Conservation (phyloP, 2,113 vertebrate genomes). For the Pristiophorus japonicus region DNA sequence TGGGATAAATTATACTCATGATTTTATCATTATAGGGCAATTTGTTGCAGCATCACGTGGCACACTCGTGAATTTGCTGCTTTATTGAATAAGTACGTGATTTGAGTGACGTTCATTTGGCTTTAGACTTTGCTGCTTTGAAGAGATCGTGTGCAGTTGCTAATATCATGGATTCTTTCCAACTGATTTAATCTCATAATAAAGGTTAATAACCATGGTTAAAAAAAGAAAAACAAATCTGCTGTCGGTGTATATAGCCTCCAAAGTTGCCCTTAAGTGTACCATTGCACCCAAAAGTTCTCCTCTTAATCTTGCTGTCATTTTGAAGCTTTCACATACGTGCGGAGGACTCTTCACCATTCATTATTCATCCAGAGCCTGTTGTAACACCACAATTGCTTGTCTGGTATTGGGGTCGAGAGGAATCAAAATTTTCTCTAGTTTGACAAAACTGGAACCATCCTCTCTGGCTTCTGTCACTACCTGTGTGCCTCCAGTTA, state of each 20-base stretch:
- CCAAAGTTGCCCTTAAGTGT: background rate
- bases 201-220: background rate
- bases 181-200: background rate
- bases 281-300: background rate
- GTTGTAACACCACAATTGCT: background rate
- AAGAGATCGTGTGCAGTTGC: background rate
- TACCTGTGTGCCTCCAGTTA: background rate
- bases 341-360: background rate
- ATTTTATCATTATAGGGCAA: background rate
- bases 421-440: background rate
- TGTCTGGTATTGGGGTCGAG: background rate
- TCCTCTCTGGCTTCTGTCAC: background rate
- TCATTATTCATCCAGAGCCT: background rate
- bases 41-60: background rate
- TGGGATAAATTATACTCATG: background rate
- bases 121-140: background rate
- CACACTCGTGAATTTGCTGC: background rate
- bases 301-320: background rate
- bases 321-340: background rate
- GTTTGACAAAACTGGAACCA: background rate
- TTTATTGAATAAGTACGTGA: background rate
- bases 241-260: background rate
- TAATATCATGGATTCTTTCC: background rate
- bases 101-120: background rate
- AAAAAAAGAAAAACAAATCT: background rate